Evolutionary conservation across 2,888 invertebrate species (phyloP).

Genomic region (Spialia ferax): DNA sequence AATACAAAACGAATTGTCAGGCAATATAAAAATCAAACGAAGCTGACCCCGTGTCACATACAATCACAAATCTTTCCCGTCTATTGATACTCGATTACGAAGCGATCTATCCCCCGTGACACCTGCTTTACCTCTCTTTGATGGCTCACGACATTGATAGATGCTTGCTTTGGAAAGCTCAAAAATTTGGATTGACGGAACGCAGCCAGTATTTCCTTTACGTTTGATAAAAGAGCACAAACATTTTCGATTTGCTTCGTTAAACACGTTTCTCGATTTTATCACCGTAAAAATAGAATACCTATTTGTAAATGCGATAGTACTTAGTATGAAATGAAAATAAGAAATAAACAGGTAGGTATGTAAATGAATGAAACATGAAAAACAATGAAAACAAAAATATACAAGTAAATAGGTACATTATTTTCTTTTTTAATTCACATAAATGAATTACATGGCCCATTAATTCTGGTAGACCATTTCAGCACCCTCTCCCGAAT

Average conservation of each 20-base stretch:
- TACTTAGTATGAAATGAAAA: too few species aligned
- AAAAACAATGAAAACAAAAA: slow-evolving; percentile 17
- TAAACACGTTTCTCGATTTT: neutral
- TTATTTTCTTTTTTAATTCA: too few species aligned
- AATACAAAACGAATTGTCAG: neutral
- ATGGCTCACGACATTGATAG: slow-evolving; percentile 70
- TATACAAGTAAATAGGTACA: too few species aligned
- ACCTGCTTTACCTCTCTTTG: slow-evolving; percentile 66
- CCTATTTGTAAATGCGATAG: neutral
- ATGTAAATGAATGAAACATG: slow-evolving; percentile 27
- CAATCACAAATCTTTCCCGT: slow-evolving; percentile 56
- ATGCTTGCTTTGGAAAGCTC: slow-evolving; percentile 54
- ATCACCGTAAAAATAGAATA: neutral
- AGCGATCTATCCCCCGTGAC: slow-evolving; percentile 64
- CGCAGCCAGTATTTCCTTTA: neutral
- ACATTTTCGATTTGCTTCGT: neutral
- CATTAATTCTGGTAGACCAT: slow-evolving; percentile 68
- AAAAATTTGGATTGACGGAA: slow-evolving; percentile 44
- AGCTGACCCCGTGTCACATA: slow-evolving; percentile 39
- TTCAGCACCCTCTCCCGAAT: slow-evolving; percentile 61
- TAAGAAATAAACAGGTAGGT: too few species aligned
- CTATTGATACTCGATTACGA: slow-evolving; percentile 60
- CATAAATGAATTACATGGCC: slow-evolving; percentile 43
- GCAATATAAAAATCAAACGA: neutral
- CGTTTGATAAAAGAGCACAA: neutral